Percentiles rank a stretch among this genome's conserved stretches.
phyloP scores from a whole-genome alignment of 2,888 invertebrate genomes.

The Drosophila mimica region DNA sequence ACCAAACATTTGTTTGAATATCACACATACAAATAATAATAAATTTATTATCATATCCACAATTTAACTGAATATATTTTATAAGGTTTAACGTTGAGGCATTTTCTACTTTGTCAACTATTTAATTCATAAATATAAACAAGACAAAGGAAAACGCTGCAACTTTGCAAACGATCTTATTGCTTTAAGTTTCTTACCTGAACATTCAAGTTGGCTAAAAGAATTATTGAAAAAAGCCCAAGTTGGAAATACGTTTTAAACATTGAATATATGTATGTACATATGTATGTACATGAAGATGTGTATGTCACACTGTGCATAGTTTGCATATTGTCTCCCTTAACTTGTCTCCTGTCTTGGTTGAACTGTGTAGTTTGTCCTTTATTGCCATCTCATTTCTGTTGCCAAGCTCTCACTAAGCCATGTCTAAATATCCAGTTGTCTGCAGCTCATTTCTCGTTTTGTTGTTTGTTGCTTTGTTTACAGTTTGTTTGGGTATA shows the following conservation, averaged over 20 bases:
- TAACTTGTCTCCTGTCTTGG: neutral
- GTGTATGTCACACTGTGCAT: slow-evolving; percentile 40
- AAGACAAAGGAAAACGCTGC: neutral
- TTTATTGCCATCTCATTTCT: slow-evolving; percentile 29
- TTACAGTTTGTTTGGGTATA: slow-evolving; percentile 54
- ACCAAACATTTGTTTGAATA: slow-evolving; percentile 2
- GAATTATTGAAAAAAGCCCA: neutral
- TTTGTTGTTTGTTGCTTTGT: slow-evolving; percentile 56
- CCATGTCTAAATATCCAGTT: slow-evolving; percentile 66
- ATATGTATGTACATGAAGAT: neutral
- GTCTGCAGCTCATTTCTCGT: slow-evolving; percentile 56
- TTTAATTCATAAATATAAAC: neutral
- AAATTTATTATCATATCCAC: neutral
- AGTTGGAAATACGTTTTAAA: neutral
- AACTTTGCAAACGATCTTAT: neutral
- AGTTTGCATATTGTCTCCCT: slow-evolving; percentile 66
- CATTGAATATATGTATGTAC: neutral
- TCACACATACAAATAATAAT: neutral
- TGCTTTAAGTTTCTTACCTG: neutral
- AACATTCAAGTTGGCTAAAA: neutral
- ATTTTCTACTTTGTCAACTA: neutral
- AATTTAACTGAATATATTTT: neutral
- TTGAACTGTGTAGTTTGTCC: slow-evolving; percentile 20
- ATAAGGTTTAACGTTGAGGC: no score
- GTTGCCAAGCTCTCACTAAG: slow-evolving; percentile 47